Evolutionary conservation across 2,888 invertebrate species (phyloP).

Genomic region (Pristionchus japonicus): DNA sequence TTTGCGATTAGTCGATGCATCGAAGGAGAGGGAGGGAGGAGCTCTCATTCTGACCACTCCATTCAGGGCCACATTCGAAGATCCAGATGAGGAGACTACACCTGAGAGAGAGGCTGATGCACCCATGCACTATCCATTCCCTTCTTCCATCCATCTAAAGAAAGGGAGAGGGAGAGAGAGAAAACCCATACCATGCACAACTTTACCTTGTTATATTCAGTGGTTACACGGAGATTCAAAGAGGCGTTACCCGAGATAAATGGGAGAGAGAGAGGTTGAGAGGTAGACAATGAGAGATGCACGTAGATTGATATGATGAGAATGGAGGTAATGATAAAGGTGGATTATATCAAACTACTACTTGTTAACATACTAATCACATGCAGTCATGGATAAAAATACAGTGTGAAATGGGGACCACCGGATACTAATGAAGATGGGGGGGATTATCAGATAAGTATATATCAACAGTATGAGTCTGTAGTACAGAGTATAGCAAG

Average conservation of each 20-base stretch:
- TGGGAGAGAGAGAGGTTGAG: not conserved
- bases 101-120: constrained; percentile 21
- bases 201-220: constrained; percentile 2
- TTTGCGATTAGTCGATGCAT: not conserved
- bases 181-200: not conserved
- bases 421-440: not conserved
- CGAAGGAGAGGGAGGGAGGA: constrained; percentile 31
- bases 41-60: constrained; percentile 16
- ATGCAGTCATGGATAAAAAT: constrained; percentile 37
- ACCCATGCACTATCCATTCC: constrained; percentile 36
- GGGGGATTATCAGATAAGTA: not conserved
- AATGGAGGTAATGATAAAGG: not conserved
- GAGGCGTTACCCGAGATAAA: not conserved
- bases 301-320: constrained; percentile 12
- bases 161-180: not conserved
- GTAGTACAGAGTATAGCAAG: constrained; percentile 32
- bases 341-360: constrained; percentile 26
- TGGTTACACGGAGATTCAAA: not conserved
- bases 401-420: constrained; percentile 16
- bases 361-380: constrained; percentile 39
- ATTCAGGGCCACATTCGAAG: not conserved
- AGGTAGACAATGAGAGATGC: not conserved
- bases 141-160: not conserved
- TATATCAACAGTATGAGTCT: constrained; percentile 36
- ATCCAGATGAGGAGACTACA: constrained; percentile 7